Conservation (phyloP, 2,797 vertebrate species). For the Rhyacichthys aspro region DNA sequence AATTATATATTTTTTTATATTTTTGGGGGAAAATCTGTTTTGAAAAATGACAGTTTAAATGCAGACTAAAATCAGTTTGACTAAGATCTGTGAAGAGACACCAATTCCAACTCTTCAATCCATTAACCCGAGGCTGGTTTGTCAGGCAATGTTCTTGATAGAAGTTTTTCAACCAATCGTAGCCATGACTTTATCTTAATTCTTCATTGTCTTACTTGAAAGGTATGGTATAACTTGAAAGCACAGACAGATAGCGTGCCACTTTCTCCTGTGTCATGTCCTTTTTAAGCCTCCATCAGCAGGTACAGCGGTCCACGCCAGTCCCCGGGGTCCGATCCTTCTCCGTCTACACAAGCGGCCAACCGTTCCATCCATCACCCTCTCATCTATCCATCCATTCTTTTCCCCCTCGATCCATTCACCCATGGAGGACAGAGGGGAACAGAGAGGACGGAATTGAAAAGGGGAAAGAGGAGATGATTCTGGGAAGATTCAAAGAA, state of each 20-base stretch:
- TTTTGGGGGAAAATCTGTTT: no score
- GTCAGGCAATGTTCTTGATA: no score
- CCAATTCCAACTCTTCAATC: no score
- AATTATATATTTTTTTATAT: no score
- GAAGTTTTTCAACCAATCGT: no score
- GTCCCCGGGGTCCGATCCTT: conserved; percentile 62
- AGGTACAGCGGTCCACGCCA: conserved; percentile 53
- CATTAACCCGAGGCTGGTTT: no score
- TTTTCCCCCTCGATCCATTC: conserved; percentile 42
- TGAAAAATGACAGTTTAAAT: no score
- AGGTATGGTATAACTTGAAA: conserved; percentile 30
- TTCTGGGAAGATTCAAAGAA: conserved; percentile 21
- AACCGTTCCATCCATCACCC: conserved; percentile 64
- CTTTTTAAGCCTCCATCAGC: conserved; percentile 75
- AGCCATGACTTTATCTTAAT: no score
- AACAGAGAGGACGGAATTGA: conserved; percentile 27
- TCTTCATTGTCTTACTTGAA: conserved; percentile 6
- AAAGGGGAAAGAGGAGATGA: conserved; percentile 23
- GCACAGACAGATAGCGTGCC: conserved; percentile 6
- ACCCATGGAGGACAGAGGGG: conserved; percentile 59
- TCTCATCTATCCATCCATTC: conserved; percentile 47
- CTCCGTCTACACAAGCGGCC: conserved; percentile 44
- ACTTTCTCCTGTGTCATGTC: conserved; percentile 57
- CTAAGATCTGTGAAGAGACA: no score
- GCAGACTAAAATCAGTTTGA: no score